Percentiles rank a stretch among this genome's conserved stretches.
Conservation (phyloP, 2,888 invertebrate genomes). For the Myopa testacea region DNA sequence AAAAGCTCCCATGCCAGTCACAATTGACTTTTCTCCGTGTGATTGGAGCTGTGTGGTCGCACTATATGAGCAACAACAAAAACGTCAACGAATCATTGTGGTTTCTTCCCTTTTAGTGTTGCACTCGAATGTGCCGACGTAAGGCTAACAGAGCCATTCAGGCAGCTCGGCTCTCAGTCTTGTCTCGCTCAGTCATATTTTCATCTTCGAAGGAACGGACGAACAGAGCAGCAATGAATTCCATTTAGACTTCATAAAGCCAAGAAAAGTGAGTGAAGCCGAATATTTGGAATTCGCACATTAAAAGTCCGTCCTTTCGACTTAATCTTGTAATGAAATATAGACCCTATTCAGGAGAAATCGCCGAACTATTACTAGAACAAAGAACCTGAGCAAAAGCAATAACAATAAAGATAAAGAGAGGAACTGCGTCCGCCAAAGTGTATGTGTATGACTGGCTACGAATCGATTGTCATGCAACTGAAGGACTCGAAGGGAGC, state of each 20-base stretch:
- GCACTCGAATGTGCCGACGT: conserved; percentile 2
- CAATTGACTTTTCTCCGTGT: background rate
- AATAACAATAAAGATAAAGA: conserved; percentile 9
- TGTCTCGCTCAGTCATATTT: conserved; percentile 27
- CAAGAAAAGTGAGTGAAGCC: conserved; percentile 11
- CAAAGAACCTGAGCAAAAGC: background rate
- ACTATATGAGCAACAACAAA: background rate
- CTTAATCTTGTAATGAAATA: background rate
- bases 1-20: conserved; percentile 5
- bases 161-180: conserved; percentile 26
- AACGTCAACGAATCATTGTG: conserved; percentile 5
- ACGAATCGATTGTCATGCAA: conserved; percentile 34
- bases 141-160: conserved; percentile 21
- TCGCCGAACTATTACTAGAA: background rate
- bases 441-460: conserved; percentile 21
- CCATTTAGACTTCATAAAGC: background rate
- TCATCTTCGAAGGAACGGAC: conserved; percentile 12
- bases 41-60: background rate
- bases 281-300: background rate
- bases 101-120: conserved; percentile 15
- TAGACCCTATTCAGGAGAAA: background rate
- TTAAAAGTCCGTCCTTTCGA: background rate
- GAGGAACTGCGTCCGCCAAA: background rate
- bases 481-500: conserved; percentile 18
- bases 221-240: conserved; percentile 3